A percentile compares a stretch with the other conserved stretches of the same genome.
These are phyloP conservation scores for Stigmatopora nigra DNA, from an alignment of 2,113 vertebrate genomes.

Conservation along the genomic window DNA sequence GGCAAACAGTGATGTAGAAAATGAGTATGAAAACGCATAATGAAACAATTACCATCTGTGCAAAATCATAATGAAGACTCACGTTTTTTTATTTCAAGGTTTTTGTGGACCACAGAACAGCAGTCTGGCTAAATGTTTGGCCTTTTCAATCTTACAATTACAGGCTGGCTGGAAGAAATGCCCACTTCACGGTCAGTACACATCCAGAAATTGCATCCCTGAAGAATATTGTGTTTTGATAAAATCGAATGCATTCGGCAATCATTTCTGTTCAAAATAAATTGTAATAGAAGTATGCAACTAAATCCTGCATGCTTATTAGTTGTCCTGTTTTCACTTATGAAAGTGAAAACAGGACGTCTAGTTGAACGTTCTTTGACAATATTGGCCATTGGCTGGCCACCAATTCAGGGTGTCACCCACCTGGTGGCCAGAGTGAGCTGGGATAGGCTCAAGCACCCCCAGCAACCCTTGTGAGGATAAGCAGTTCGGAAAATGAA, in stretches of 20 bases:
- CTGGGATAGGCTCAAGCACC: no score
- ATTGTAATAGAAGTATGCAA: slow-evolving; percentile 8
- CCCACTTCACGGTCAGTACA: slow-evolving; percentile 23
- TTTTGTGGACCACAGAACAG: slow-evolving; percentile 36
- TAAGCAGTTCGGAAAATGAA: no score
- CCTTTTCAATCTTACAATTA: slow-evolving; percentile 39
- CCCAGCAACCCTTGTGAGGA: no score
- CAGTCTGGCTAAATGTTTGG: slow-evolving; percentile 45
- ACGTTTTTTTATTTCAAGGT: slow-evolving; percentile 46
- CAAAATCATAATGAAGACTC: slow-evolving; percentile 43
- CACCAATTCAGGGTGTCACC: no score
- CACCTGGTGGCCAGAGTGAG: no score
- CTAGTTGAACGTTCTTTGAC: slow-evolving; percentile 2
- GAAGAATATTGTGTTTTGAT: slow-evolving; percentile 35
- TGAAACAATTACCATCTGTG: slow-evolving; percentile 57
- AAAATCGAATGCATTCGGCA: slow-evolving; percentile 19
- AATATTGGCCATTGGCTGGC: no score
- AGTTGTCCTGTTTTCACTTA: slow-evolving; percentile 5
- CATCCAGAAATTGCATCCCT: slow-evolving; percentile 30
- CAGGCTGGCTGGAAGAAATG: slow-evolving; percentile 29
- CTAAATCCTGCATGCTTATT: slow-evolving; percentile 1
- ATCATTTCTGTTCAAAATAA: slow-evolving; percentile 18
- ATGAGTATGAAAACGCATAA: slow-evolving; percentile 4
- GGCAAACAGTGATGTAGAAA: slow-evolving; percentile 11
- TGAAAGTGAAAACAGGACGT: slow-evolving; percentile 2